Evolutionary conservation across 2,797 vertebrate species (phyloP).

Genomic region (Chelon auratus): DNA sequence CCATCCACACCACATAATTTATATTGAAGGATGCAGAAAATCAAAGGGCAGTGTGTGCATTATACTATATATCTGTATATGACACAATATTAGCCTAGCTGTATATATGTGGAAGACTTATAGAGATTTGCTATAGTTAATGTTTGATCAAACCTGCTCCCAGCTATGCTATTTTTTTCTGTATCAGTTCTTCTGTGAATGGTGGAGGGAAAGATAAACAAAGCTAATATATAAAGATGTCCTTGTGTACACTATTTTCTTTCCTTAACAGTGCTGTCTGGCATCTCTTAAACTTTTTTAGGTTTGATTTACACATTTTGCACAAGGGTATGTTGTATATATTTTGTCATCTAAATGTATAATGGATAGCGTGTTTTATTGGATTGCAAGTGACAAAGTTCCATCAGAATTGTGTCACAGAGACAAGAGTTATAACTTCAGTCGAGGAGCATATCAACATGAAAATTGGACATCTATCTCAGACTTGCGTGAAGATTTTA

Average conservation of each 20-base stretch:
- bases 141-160: conserved; percentile 44
- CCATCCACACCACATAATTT: conserved; percentile 54
- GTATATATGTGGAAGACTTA: conserved; percentile 55
- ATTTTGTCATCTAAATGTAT: conserved; percentile 23
- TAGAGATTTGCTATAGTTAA: conserved; percentile 50
- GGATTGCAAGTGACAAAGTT: conserved; percentile 15
- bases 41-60: conserved; percentile 42
- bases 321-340: conserved; percentile 50
- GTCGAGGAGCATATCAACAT: conserved; percentile 7
- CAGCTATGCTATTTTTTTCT: conserved; percentile 39
- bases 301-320: conserved; percentile 59
- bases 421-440: conserved; percentile 13
- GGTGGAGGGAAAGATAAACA: conserved; percentile 59
- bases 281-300: conserved; percentile 28
- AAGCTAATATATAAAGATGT: conserved; percentile 73
- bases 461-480: conserved; percentile 9
- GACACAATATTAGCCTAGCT: conserved; percentile 51
- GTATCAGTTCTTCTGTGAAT: conserved; percentile 36
- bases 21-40: conserved; percentile 55
- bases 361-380: conserved; percentile 27
- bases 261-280: conserved; percentile 42
- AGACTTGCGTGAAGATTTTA: conserved; percentile 34
- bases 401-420: conserved; percentile 4
- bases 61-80: conserved; percentile 50
- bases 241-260: conserved; percentile 51